Percentiles rank a stretch among this genome's conserved stretches.
Evolutionary conservation across 1,140 invertebrate species (phyloP).

Genomic region (Ectropis grisescens): DNA sequence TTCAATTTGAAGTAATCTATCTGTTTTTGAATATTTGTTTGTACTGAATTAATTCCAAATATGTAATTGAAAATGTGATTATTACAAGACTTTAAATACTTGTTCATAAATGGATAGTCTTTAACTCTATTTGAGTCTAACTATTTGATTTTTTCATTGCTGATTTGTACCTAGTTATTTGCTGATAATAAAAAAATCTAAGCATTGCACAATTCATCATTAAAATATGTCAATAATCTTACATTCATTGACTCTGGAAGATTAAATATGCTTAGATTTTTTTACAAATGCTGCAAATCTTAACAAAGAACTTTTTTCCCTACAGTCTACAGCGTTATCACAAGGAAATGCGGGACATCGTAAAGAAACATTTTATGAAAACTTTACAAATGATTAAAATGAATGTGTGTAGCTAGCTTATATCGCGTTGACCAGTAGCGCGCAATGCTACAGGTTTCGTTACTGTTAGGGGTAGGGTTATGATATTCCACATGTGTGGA

Average conservation of each 20-base stretch:
- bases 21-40: too few species aligned
- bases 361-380: constrained; percentile 55
- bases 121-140: too few species aligned
- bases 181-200: constrained; percentile 58
- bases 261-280: constrained; percentile 50
- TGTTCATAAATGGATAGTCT: too few species aligned
- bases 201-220: constrained; percentile 28
- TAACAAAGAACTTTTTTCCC: constrained; percentile 68
- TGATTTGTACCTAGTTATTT: constrained; percentile 22
- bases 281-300: constrained; percentile 51
- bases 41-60: too few species aligned
- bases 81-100: too few species aligned
- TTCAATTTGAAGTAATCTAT: too few species aligned
- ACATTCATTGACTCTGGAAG: constrained; percentile 1
- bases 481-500: constrained; percentile 59
- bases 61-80: too few species aligned
- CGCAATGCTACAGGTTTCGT: constrained; percentile 71
- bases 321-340: constrained; percentile 69
- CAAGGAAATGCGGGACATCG: constrained; percentile 56
- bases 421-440: constrained; percentile 67
- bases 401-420: constrained; percentile 62
- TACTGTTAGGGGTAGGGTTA: constrained; percentile 65
- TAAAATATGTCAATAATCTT: neutral
- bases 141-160: too few species aligned
- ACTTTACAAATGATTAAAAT: constrained; percentile 55